Percentiles rank a stretch among this genome's conserved stretches.
Evolutionary conservation across 2,113 vertebrate species (phyloP).

Genomic region (Chaetura pelagica): DNA sequence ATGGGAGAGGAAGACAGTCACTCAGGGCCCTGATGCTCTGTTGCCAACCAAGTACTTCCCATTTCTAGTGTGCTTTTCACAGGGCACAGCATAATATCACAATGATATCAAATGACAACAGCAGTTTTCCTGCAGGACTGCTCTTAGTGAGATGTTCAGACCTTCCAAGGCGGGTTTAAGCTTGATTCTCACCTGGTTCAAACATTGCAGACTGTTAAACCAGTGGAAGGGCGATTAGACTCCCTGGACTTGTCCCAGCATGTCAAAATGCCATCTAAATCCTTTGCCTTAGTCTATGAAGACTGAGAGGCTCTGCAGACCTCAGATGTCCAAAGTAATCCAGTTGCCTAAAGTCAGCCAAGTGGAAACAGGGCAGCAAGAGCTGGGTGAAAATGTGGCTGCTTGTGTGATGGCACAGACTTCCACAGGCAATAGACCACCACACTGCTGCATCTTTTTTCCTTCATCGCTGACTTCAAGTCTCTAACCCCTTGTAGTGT

Average conservation of each 20-base stretch:
- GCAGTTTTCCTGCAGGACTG: neutral
- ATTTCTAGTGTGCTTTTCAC: neutral
- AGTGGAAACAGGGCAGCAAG: neutral
- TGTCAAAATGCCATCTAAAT: neutral
- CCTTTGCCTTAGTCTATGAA: neutral
- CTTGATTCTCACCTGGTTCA: neutral
- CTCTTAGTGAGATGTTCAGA: neutral
- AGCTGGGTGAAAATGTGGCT: neutral
- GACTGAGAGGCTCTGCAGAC: neutral
- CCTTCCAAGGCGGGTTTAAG: neutral
- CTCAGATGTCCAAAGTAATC: neutral
- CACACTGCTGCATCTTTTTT: neutral
- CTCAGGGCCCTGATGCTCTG: neutral
- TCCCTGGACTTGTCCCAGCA: neutral
- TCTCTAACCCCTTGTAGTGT: neutral
- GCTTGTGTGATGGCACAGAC: rapidly evolving
- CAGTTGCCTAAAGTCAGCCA: neutral
- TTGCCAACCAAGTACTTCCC: neutral
- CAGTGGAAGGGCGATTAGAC: neutral
- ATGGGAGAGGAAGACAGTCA: rapidly evolving
- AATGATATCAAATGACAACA: neutral
- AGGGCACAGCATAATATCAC: neutral
- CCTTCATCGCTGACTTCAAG: neutral
- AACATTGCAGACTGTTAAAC: neutral
- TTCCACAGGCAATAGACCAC: neutral